These are phyloP conservation scores for Thunnus albacares DNA, from an alignment of 2,797 vertebrate genomes.

Conservation along the genomic window DNA sequence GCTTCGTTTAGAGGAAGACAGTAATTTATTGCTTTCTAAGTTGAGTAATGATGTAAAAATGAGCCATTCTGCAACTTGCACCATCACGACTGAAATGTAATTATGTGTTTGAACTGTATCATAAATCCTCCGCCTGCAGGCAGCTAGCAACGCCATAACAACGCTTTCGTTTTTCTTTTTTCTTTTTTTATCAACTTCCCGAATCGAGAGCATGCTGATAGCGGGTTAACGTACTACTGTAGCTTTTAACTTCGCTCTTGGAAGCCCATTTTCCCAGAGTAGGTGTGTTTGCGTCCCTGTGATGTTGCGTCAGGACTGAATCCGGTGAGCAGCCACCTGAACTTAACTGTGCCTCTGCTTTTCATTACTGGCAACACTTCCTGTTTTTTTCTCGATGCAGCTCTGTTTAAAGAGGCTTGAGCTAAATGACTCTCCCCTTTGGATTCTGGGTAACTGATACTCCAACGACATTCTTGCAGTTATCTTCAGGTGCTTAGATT, in stretches of 20 bases:
- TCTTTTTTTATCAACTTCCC: slow-evolving; percentile 26
- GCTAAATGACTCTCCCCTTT: not conserved
- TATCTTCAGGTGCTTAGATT: not conserved
- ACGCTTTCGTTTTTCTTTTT: not conserved
- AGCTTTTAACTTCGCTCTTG: slow-evolving; percentile 3
- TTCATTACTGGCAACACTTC: slow-evolving; percentile 27
- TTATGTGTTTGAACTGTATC: too few species aligned
- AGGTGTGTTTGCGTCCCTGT: slow-evolving; percentile 43
- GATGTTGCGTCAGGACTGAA: slow-evolving; percentile 18
- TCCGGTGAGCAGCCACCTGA: slow-evolving; percentile 24
- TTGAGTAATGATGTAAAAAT: not conserved
- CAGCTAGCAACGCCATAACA: not conserved
- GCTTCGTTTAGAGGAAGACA: too few species aligned
- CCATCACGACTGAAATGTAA: not conserved
- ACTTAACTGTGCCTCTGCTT: not conserved
- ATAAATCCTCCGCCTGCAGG: not conserved
- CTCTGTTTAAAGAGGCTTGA: not conserved
- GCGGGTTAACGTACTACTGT: not conserved
- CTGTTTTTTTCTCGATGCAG: slow-evolving; percentile 30
- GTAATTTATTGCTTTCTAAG: not conserved
- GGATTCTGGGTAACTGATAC: slow-evolving; percentile 11
- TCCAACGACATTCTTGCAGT: not conserved
- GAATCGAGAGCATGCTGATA: not conserved
- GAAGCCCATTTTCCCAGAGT: slow-evolving; percentile 8
- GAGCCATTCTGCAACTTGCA: not conserved